Percentiles rank a stretch among this genome's conserved stretches.
Evolutionary conservation across 2,113 vertebrate species (phyloP).

Genomic region (Nibea coibor): DNA sequence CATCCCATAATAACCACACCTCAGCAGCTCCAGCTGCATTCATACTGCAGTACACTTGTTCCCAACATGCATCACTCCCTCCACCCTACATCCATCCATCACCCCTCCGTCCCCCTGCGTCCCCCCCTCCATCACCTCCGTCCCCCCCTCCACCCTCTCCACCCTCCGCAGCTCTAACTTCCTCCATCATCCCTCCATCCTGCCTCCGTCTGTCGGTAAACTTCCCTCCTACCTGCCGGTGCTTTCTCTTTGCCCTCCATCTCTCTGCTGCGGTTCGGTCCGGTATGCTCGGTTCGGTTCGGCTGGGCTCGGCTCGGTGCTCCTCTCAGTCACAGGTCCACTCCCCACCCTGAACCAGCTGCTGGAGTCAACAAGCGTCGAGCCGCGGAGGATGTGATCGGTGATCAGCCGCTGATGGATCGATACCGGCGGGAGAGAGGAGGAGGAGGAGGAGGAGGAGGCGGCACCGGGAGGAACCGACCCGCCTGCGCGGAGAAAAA

Average conservation of each 20-base stretch:
- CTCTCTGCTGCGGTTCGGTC: constrained; percentile 28
- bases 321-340: constrained; percentile 5
- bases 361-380: constrained; percentile 48
- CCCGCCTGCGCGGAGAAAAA: not conserved
- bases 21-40: constrained; percentile 58
- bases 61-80: constrained; percentile 61
- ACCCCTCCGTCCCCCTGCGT: not conserved
- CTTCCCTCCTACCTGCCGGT: constrained; percentile 66
- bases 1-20: constrained; percentile 81
- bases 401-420: constrained; percentile 18
- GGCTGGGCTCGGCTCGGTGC: not conserved
- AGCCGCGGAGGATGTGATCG: constrained; percentile 6
- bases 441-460: constrained; percentile 4
- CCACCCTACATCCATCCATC: not conserved
- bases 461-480: constrained; percentile 17
- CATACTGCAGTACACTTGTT: constrained; percentile 63
- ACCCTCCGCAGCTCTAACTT: constrained; percentile 2
- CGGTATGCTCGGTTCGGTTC: not conserved
- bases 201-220: not conserved
- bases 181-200: not conserved
- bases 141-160: not conserved
- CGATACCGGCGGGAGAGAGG: constrained; percentile 23
- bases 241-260: constrained; percentile 79
- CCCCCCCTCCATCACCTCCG: not conserved
- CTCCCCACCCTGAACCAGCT: constrained; percentile 27